Evolutionary conservation across 2,888 invertebrate genomes (phyloP).

Genomic region (Tipula confusa): DNA sequence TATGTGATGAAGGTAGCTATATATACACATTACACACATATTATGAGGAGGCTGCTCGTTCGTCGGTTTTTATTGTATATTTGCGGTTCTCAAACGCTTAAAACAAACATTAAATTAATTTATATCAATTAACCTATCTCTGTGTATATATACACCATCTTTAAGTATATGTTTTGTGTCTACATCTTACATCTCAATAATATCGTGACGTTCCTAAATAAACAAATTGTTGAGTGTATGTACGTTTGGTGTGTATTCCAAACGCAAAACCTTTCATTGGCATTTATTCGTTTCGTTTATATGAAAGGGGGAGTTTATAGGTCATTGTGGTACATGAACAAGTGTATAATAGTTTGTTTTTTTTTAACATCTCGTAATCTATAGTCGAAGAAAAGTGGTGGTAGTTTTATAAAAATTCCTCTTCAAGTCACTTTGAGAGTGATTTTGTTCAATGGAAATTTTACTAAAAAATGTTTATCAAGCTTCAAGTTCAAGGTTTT

Average conservation of each 20-base stretch:
- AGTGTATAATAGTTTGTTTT: no score
- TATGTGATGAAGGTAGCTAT: background rate
- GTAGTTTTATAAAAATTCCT: no score
- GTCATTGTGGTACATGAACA: background rate
- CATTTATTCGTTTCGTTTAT: background rate
- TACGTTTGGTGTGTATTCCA: no score
- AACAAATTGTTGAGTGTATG: background rate
- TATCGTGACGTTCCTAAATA: background rate
- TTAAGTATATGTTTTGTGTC: background rate
- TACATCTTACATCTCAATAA: background rate
- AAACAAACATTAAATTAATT: background rate
- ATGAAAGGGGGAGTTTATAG: background rate
- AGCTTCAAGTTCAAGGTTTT: no score
- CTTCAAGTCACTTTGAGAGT: no score
- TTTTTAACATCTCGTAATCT: no score
- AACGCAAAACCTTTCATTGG: background rate
- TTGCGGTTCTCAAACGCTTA: background rate
- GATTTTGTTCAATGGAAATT: no score
- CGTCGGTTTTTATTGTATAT: background rate
- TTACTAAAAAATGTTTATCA: no score
- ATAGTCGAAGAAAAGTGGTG: no score
- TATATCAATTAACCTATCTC: constrained; percentile 12
- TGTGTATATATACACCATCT: background rate
- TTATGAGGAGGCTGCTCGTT: no score
- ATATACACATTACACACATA: background rate